These are phyloP conservation scores for Ctenopoma kingsleyae DNA, from an alignment of 2,797 vertebrate genomes.

Conservation along the genomic window DNA sequence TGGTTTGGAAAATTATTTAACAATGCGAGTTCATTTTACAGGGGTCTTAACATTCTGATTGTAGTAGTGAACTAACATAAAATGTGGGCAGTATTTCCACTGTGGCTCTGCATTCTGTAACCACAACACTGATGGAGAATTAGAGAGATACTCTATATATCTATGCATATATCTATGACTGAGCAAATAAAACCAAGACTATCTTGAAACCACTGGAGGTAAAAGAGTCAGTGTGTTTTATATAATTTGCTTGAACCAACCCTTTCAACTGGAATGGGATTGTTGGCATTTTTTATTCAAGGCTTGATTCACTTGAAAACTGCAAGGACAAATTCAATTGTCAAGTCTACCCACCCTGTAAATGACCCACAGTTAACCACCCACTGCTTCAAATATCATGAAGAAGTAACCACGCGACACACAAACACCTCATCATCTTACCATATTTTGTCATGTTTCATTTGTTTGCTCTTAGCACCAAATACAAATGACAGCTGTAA, in stretches of 20 bases:
- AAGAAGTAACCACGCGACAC: conserved; percentile 14
- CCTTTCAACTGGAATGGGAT: conserved; percentile 21
- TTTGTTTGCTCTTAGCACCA: conserved; percentile 51
- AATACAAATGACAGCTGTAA: conserved; percentile 69
- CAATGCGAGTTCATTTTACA: too few species aligned
- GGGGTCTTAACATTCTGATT: too few species aligned
- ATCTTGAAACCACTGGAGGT: neutral
- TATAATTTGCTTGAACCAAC: neutral
- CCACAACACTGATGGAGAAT: too few species aligned
- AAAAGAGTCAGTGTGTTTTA: neutral
- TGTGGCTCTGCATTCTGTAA: too few species aligned
- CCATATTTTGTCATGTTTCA: conserved; percentile 66
- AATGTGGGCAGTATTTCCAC: too few species aligned
- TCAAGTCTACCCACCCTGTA: conserved; percentile 19
- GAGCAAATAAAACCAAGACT: neutral
- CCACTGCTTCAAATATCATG: conserved; percentile 32
- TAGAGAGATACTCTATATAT: neutral
- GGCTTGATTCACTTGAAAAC: conserved; percentile 42
- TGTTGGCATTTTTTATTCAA: conserved; percentile 32
- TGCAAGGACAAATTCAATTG: conserved; percentile 36
- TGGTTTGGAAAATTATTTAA: too few species aligned
- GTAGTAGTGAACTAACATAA: too few species aligned
- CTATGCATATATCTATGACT: neutral
- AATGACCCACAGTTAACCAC: conserved; percentile 46
- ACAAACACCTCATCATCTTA: conserved; percentile 41